A percentile compares a stretch with the other conserved stretches of the same genome.
phyloP scores from a whole-genome alignment of 1,140 invertebrate species.

The Dendrolimus punctatus region DNA sequence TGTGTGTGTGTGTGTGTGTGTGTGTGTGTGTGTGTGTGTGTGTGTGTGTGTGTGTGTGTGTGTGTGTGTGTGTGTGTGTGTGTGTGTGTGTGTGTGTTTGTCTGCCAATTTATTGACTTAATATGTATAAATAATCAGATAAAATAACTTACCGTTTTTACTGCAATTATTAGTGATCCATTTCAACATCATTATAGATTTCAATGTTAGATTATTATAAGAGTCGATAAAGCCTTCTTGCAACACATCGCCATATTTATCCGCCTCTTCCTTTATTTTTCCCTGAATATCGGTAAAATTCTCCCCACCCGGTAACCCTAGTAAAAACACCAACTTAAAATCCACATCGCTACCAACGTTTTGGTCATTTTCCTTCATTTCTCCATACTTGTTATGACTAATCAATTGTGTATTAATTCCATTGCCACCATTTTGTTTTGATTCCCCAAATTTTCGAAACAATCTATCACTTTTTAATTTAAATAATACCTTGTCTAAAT shows the following conservation, averaged over 20 bases:
- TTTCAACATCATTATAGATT: conserved; percentile 89
- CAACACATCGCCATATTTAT: conserved; percentile 86
- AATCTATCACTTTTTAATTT: conserved; percentile 36
- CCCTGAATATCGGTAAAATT: conserved; percentile 64
- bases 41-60: too few relatives aligned
- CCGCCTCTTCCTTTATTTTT: conserved; percentile 74
- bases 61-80: too few relatives aligned
- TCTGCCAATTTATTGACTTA: too few relatives aligned
- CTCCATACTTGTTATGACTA: conserved; percentile 30
- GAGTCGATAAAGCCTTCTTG: conserved; percentile 92
- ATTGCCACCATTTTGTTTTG: conserved; percentile 7
- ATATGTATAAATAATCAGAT: too few relatives aligned
- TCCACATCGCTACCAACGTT: conserved; percentile 23
- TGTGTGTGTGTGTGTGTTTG: too few relatives aligned
- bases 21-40: too few relatives aligned
- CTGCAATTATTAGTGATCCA: conserved; percentile 81
- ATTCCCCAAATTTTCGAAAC: conserved; percentile 24
- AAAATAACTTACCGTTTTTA: conserved; percentile 44
- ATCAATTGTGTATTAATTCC: conserved; percentile 19
- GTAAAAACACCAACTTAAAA: conserved; percentile 50
- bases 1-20: too few relatives aligned
- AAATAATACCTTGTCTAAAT: conserved; percentile 38
- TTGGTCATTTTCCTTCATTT: conserved; percentile 13
- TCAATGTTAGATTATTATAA: conserved; percentile 94
- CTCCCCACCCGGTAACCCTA: conserved; percentile 40